Conservation (phyloP, 2,888 invertebrate species). For the Heteromurus nitidus region DNA sequence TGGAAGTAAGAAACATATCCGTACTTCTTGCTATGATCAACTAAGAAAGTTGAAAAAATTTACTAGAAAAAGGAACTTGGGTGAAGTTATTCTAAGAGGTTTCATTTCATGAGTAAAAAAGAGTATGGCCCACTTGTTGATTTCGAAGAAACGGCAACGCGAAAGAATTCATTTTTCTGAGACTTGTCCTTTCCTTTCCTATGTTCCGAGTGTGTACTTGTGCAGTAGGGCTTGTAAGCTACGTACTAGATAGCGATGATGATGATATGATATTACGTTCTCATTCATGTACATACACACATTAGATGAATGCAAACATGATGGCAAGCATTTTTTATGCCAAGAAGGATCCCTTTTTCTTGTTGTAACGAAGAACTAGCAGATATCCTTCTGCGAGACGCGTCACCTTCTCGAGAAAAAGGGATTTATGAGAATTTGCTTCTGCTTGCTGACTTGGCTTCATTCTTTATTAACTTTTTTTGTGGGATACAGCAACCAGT, state of each 20-base stretch:
- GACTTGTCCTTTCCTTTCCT: slow-evolving; percentile 14
- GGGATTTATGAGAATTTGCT: slow-evolving; percentile 31
- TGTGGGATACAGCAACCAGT: no score
- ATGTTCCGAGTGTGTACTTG: background rate
- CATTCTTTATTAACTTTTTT: background rate
- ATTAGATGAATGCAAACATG: no score
- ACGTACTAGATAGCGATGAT: background rate
- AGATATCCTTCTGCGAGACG: no score
- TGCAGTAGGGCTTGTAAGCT: background rate
- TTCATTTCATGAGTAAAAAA: background rate
- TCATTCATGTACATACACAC: background rate
- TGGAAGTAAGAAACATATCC: no score
- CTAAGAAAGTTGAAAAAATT: no score
- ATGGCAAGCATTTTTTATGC: no score
- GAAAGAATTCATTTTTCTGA: slow-evolving; percentile 35
- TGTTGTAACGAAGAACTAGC: background rate
- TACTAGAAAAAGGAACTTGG: background rate
- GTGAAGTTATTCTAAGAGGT: background rate
- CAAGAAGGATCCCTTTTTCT: background rate
- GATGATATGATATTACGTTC: background rate
- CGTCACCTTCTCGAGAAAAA: slow-evolving; percentile 7
- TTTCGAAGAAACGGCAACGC: slow-evolving; percentile 44
- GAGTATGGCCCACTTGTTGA: slow-evolving; percentile 55
- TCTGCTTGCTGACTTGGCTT: background rate
- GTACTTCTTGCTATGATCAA: no score